Evolutionary conservation across 1,140 invertebrate genomes (phyloP), one percentile per base, ranked within the genome.

Genomic region (Portunus trituberculatus): DNA sequence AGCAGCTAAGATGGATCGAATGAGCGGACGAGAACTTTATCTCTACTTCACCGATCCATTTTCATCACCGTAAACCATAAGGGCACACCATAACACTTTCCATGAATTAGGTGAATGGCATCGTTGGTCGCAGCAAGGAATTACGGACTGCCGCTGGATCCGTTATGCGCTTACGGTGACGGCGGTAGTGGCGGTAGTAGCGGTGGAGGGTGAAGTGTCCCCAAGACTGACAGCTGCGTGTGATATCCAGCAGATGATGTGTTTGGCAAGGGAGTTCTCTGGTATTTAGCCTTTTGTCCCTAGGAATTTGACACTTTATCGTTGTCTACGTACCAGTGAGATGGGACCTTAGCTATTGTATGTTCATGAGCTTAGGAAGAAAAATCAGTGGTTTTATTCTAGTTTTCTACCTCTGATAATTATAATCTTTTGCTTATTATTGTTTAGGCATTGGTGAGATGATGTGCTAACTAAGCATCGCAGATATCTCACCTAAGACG

Each of bases 31-130:
- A 14, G 29, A 93, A 29, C 91, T 86, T 91, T 93, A 84, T 12
- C 25, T 84, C 76, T 84, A 83, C 48, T 93, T 93, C 83, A 93
- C 91, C 82, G 91, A 93, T 32, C 91, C 20, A 93, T 86, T 93
- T 93, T 93, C 91, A 93, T 93, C 52, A 93, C 31, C 76, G 39
- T 93, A 93, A 93, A 84, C 14, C 25, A 93, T 93, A 39, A 84
- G 48, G n/a, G 32, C 52, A 86, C 83, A 83, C 83, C 91, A n/a
- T 93, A 93, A 93, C 91, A 29, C 91, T 93, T 93, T 83, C 91
- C 91, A 93, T 84, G 46, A 93, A 83, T 84, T 93, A 93, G 76
- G 29, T 86, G 67, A 83, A 93, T 83, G 82, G 91, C 76, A 12
- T 83, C 76, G 76, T 83, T 93, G 76, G 91, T 83, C 91, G 45